Conservation (phyloP, 2,113 vertebrate species). For the Etheostoma cragini region DNA sequence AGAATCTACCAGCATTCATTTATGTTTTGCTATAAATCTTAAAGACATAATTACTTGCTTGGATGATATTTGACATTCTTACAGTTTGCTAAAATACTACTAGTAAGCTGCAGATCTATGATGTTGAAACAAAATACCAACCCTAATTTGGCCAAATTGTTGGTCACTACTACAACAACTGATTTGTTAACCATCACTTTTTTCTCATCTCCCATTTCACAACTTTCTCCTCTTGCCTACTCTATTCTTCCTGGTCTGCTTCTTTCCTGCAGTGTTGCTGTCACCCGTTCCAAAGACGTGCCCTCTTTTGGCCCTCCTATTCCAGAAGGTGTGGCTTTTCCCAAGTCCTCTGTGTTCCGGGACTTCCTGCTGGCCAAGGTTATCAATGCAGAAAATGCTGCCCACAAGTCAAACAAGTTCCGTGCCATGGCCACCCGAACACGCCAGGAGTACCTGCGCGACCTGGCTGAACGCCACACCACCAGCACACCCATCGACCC, state of each 20-base stretch:
- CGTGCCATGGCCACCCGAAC: slow-evolving; percentile 97
- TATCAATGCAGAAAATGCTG: slow-evolving; percentile 97
- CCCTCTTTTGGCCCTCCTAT: slow-evolving; percentile 97
- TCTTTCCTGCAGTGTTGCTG: slow-evolving; percentile 88
- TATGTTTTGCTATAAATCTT: slow-evolving; percentile 8
- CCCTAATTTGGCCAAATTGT: background rate
- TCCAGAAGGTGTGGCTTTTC: slow-evolving; percentile 95
- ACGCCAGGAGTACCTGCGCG: slow-evolving; percentile 97
- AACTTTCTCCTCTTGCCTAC: background rate
- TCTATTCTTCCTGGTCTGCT: background rate
- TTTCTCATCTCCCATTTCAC: background rate
- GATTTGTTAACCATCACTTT: background rate
- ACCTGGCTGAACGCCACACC: slow-evolving; percentile 96
- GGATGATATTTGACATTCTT: slow-evolving; percentile 16
- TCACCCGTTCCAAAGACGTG: slow-evolving; percentile 96
- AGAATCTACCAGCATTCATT: slow-evolving; percentile 1
- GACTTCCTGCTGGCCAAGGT: slow-evolving; percentile 98
- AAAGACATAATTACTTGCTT: slow-evolving; percentile 16
- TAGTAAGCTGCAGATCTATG: background rate
- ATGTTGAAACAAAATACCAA: background rate
- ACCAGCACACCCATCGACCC: slow-evolving; percentile 98
- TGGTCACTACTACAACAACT: background rate
- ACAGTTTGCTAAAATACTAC: slow-evolving; percentile 15
- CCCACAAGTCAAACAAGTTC: slow-evolving; percentile 98
- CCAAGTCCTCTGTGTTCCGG: slow-evolving; percentile 97